Percentiles rank a stretch among this genome's conserved stretches.
These are phyloP conservation scores for Lasioglossum baleicum DNA, from an alignment of 1,140 invertebrate genomes.

Conservation along the genomic window DNA sequence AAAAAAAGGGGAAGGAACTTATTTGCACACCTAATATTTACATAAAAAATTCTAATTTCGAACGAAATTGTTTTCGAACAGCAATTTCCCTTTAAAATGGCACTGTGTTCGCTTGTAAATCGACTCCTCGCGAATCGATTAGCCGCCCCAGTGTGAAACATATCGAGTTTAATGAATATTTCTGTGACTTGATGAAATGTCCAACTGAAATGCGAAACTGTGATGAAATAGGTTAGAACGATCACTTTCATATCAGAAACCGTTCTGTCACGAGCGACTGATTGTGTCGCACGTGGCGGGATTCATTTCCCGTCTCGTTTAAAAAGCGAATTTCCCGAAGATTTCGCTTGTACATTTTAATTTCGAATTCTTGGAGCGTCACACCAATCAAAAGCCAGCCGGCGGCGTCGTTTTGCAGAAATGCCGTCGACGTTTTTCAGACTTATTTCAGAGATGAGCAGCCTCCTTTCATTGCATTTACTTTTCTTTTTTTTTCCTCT, in stretches of 20 bases:
- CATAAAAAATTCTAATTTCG: neutral
- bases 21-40: too few relatives aligned
- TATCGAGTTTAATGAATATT: too few relatives aligned
- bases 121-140: neutral
- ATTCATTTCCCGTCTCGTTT: neutral
- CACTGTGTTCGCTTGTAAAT: neutral
- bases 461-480: neutral
- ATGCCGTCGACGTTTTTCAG: conserved; percentile 4
- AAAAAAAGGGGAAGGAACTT: too few relatives aligned
- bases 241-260: neutral
- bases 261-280: neutral
- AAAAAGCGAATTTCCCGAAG: conserved; percentile 5
- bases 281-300: neutral
- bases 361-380: conserved; percentile 20
- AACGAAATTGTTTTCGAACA: neutral
- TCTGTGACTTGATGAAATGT: too few relatives aligned
- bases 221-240: neutral
- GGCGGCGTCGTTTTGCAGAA: conserved; percentile 12
- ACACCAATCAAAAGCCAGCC: conserved; percentile 4
- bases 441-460: neutral
- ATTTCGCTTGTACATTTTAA: conserved; percentile 17
- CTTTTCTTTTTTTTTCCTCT: neutral
- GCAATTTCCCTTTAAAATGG: neutral
- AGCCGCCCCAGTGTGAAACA: too few relatives aligned
- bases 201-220: neutral